Evolutionary conservation across 2,888 invertebrate genomes (phyloP).

Genomic region (Oscheius sp.): DNA sequence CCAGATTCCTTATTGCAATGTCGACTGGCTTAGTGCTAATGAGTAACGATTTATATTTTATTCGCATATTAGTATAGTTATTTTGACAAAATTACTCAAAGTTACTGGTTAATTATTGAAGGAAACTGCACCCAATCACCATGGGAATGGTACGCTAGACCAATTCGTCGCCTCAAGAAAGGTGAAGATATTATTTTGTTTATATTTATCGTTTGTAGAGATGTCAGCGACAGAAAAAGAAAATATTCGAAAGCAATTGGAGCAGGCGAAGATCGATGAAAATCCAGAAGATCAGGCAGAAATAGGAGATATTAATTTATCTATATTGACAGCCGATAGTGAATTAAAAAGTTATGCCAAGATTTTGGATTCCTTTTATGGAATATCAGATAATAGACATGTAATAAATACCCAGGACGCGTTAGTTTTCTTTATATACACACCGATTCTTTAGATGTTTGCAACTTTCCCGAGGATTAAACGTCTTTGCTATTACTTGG

Average conservation of each 20-base stretch:
- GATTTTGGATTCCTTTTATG: conserved; percentile 42
- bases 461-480: too few relatives aligned
- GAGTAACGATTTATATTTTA: not conserved
- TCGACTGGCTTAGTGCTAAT: conserved; percentile 1
- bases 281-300: conserved; percentile 16
- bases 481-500: conserved; percentile 42
- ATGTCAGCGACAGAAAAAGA: conserved; percentile 19
- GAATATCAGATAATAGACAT: conserved; percentile 37
- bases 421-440: not conserved
- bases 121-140: conserved; percentile 43
- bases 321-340: conserved; percentile 41
- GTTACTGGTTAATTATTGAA: conserved; percentile 36
- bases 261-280: not conserved
- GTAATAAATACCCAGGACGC: conserved; percentile 26
- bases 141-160: conserved; percentile 47
- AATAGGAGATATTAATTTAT: conserved; percentile 8
- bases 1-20: not conserved
- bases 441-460: not conserved
- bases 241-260: not conserved
- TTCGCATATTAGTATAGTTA: not conserved
- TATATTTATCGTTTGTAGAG: not conserved
- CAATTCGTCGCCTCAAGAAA: conserved; percentile 25
- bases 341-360: conserved; percentile 33
- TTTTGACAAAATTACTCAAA: not conserved
- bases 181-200: not conserved